Percentiles rank a stretch among this genome's conserved stretches.
These are phyloP conservation scores for Mobula hypostoma DNA, from an alignment of 2,113 vertebrate species.

Conservation along the genomic window DNA sequence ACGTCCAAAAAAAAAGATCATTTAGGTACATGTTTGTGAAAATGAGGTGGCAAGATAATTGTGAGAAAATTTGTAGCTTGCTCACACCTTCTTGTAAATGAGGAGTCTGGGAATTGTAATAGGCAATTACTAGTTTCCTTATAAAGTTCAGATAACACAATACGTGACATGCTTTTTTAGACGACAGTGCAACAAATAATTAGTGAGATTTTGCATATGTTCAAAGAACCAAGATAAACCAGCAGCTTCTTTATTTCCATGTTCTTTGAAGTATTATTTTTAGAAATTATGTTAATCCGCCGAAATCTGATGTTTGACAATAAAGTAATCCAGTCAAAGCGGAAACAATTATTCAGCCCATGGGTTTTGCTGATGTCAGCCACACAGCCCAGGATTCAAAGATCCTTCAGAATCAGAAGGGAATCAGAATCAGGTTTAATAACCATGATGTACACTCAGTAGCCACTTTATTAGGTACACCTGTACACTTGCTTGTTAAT, in stretches of 20 bases:
- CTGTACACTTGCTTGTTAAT: too few species aligned
- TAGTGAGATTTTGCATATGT: neutral
- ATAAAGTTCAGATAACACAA: neutral
- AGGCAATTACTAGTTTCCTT: conserved; percentile 27
- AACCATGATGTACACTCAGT: too few species aligned
- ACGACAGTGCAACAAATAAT: conserved; percentile 2
- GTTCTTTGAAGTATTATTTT: conserved; percentile 4
- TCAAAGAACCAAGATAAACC: neutral
- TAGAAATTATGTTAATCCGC: neutral
- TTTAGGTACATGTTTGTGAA: conserved; percentile 7
- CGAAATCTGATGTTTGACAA: neutral
- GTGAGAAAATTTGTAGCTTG: neutral
- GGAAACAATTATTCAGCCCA: neutral
- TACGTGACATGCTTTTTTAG: neutral
- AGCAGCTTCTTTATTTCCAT: neutral
- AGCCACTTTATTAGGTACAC: too few species aligned
- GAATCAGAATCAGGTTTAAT: too few species aligned
- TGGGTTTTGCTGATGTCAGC: neutral
- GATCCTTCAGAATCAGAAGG: too few species aligned
- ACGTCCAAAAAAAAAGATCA: neutral
- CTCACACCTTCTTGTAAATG: neutral
- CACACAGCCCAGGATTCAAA: neutral
- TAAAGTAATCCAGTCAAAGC: neutral
- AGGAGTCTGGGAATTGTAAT: neutral
- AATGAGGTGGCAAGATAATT: conserved; percentile 20